These are phyloP conservation scores for Urocitellus parryii DNA, from an alignment of 2,113 vertebrate species.

Conservation along the genomic window DNA sequence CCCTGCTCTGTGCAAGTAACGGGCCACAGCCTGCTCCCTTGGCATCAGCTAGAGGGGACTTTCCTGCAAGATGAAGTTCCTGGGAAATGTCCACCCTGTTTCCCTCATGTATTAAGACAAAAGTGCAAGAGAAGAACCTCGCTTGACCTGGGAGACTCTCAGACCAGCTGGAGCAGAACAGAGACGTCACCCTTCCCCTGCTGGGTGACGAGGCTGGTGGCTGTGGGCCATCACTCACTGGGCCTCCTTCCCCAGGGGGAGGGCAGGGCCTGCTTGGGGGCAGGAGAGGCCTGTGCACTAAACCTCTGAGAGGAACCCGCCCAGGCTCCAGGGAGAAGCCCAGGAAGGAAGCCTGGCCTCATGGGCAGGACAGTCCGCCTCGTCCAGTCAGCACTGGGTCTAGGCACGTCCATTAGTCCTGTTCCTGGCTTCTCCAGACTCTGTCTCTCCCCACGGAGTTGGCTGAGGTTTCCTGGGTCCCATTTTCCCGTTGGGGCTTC, in stretches of 20 bases:
- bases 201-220: neutral
- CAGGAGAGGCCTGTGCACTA: neutral
- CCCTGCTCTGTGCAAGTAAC: neutral
- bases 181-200: neutral
- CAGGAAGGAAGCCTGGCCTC: neutral
- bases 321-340: slow-evolving; percentile 36
- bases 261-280: neutral
- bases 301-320: slow-evolving; percentile 25
- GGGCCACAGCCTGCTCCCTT: slow-evolving; percentile 17
- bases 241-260: neutral
- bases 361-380: neutral
- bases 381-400: slow-evolving; percentile 23
- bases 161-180: neutral
- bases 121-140: neutral
- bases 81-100: slow-evolving; percentile 63
- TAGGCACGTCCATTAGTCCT: neutral
- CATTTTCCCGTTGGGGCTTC: neutral
- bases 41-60: slow-evolving; percentile 66
- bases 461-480: slow-evolving; percentile 37
- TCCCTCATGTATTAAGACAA: neutral
- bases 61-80: slow-evolving; percentile 66
- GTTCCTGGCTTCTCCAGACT: neutral
- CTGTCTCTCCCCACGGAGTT: neutral
- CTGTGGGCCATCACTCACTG: neutral
- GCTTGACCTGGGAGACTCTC: neutral